Percentiles rank a stretch among this genome's conserved stretches.
Conservation (phyloP, 2,113 vertebrate genomes). For the Embiotoca jacksoni region DNA sequence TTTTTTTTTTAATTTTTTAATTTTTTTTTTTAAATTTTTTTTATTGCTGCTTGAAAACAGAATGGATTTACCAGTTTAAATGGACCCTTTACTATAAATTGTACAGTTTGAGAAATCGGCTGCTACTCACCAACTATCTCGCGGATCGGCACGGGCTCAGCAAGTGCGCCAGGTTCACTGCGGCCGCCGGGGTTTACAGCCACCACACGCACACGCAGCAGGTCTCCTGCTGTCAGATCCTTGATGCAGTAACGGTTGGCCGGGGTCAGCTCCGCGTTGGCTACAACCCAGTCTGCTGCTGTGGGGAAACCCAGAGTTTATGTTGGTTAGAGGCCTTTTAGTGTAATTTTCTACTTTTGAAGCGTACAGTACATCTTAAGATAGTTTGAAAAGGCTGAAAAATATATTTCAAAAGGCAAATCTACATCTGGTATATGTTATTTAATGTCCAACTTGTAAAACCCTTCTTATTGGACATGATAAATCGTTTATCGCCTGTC, state of each 20-base stretch:
- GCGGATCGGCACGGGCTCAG: conserved; percentile 84
- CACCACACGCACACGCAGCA: conserved; percentile 86
- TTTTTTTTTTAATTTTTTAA: too few species aligned
- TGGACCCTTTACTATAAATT: neutral
- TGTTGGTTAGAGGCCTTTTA: neutral
- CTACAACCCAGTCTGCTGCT: conserved; percentile 89
- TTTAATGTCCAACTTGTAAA: conserved; percentile 1
- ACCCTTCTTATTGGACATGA: conserved; percentile 11
- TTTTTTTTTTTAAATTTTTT: too few species aligned
- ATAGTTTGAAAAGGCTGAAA: neutral
- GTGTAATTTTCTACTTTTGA: neutral
- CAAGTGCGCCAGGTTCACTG: conserved; percentile 81
- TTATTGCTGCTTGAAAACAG: neutral
- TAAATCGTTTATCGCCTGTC: conserved; percentile 66
- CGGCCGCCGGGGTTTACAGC: conserved; percentile 84
- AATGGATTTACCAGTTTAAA: neutral
- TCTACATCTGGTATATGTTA: neutral
- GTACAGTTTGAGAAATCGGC: neutral
- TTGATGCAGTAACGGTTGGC: conserved; percentile 84
- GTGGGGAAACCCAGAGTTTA: neutral
- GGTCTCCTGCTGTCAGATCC: conserved; percentile 85
- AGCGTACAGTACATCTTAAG: neutral
- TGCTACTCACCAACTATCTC: conserved; percentile 86
- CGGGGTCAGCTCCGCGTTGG: conserved; percentile 83
- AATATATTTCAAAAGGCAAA: neutral